Conservation (phyloP, 2,113 vertebrate species). For the Chionomys nivalis region DNA sequence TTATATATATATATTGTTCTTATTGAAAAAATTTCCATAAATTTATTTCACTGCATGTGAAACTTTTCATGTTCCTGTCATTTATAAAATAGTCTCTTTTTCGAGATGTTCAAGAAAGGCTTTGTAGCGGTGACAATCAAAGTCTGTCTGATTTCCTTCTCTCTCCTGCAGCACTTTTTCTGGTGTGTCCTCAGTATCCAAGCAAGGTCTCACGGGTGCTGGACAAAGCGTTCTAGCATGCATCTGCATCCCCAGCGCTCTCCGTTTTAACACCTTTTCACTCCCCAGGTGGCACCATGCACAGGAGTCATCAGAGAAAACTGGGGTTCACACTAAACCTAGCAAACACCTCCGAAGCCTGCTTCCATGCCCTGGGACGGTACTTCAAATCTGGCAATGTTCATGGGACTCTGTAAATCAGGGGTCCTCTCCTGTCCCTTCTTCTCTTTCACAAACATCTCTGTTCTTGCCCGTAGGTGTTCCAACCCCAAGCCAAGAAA, state of each 20-base stretch:
- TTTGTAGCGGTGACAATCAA: not conserved
- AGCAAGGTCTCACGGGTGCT: not conserved
- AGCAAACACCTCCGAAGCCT: not conserved
- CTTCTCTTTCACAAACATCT: constrained; percentile 43
- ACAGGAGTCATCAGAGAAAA: not conserved
- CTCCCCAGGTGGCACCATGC: not conserved
- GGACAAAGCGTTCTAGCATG: not conserved
- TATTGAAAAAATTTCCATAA: not conserved
- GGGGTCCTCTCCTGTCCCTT: not conserved
- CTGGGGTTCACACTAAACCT: not conserved
- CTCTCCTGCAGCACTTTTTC: not conserved
- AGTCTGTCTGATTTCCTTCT: not conserved
- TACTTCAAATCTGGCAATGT: not conserved
- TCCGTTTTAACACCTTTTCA: not conserved
- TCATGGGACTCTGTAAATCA: not conserved
- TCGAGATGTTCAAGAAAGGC: not conserved
- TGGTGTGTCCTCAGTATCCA: not conserved
- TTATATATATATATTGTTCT: not conserved
- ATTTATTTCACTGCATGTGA: not conserved
- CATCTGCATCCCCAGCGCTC: not conserved
- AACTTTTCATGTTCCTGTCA: not conserved
- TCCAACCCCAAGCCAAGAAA: constrained; percentile 97
- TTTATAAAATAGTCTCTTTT: constrained; percentile 19
- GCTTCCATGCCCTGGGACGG: not conserved
- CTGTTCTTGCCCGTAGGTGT: constrained; percentile 89